phyloP scores from a whole-genome alignment of 37 sponge, comb jelly and placozoan genomes.

The Mnemiopsis leidyi region DNA sequence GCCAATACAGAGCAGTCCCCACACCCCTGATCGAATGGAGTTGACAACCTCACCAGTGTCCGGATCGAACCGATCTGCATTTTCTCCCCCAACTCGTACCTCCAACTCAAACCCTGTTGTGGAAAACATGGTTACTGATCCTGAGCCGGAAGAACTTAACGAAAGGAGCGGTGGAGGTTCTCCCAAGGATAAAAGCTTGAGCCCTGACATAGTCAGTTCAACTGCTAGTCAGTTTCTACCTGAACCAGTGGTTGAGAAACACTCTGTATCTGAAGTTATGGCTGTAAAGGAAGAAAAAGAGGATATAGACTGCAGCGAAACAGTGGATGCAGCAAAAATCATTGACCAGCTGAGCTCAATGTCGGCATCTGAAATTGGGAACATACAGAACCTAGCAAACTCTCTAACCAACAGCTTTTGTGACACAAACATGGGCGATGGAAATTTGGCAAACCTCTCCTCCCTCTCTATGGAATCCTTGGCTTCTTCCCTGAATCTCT shows the following conservation, averaged over 20 bases:
- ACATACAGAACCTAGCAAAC: constrained; percentile 57
- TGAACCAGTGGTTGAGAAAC: neutral
- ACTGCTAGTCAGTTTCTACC: neutral
- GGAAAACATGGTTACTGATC: neutral
- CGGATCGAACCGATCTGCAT: constrained; percentile 5
- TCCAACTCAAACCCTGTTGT: neutral
- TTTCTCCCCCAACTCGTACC: neutral
- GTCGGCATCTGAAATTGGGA: neutral
- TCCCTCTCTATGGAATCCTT: constrained; percentile 39
- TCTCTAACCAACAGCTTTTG: neutral
- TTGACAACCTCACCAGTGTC: constrained; percentile 9
- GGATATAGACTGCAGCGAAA: neutral
- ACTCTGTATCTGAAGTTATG: neutral
- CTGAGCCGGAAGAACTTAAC: neutral
- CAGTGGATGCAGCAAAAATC: neutral
- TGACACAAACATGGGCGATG: neutral
- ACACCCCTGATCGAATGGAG: constrained; percentile 1
- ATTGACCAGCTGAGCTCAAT: constrained; percentile 39
- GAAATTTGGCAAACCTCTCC: neutral
- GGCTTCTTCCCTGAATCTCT: constrained; percentile 45
- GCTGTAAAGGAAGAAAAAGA: neutral
- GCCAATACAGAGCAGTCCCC: neutral
- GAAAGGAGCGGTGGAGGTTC: neutral
- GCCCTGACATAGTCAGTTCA: neutral
- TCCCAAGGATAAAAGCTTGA: neutral